Evolutionary conservation across 2,797 vertebrate species (phyloP), one percentile per base, ranked within the genome.

Genomic region (Alauda arvensis): DNA sequence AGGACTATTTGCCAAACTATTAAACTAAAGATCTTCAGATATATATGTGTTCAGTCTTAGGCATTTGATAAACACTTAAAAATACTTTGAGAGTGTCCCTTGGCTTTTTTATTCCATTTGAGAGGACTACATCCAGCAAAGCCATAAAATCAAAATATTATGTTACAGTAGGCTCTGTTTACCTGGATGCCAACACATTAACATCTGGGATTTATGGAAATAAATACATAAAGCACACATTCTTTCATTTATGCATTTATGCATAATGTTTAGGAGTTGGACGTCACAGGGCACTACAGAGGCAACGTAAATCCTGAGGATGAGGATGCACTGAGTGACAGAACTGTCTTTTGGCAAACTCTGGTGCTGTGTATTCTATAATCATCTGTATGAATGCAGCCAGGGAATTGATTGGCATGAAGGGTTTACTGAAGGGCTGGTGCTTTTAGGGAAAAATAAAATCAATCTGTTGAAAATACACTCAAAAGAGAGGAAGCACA

Each of bases 291-390:
- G n/a, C 39, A 3, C 28, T 37, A 33, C n/a, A 25, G 8, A 37
- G 23, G 48, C 33, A 52, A 14, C 12, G 7, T 23, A 62, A 66
- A 45, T 20, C 55, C 18, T 13, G 39, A 86, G 67, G 66, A 18
- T 42, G 46, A 59, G 57, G 37, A 21, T 23, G 18, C 18, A 14
- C 9, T 2, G n/a, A 11, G 37, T 31, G 45, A 72, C 46, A 34
- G 29, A 68, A 66, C 14, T 49, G 13, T 12, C 37, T 48, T 51
- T 37, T 48, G 43, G 45, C 19, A 72, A 85, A 48, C 20, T 26
- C 40, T 1, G 5, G 18, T 16, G 26, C 18, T 62, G 34, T 1
- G 1, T 7, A 1, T 60, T 52, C 1, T 0, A 7, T 17, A 31
- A 3, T 10, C 31, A 23, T 12, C 39, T 26, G 8, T 14, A 3